These are phyloP conservation scores for Carapus acus DNA, from an alignment of 2,797 vertebrate species.

Conservation along the genomic window DNA sequence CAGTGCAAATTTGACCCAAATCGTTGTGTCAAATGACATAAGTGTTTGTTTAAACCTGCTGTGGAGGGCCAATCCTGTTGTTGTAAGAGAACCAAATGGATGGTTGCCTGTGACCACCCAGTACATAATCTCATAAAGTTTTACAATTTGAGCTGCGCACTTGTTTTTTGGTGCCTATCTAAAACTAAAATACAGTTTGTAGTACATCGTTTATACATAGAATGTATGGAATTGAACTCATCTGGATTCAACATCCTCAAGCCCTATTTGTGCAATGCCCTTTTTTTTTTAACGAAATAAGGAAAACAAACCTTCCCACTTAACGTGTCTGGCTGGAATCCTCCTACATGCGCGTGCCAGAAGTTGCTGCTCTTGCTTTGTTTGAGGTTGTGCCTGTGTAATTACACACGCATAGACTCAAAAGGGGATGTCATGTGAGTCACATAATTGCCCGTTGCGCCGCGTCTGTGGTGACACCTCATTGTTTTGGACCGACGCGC, in stretches of 20 bases:
- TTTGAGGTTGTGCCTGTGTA: slow-evolving; percentile 39
- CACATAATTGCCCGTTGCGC: slow-evolving; percentile 34
- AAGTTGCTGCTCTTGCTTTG: slow-evolving; percentile 37
- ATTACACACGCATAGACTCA: slow-evolving; percentile 48
- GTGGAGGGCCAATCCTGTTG: not conserved
- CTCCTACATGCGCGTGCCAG: not conserved
- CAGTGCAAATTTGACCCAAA: slow-evolving; percentile 7
- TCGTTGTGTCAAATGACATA: slow-evolving; percentile 13
- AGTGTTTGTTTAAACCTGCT: slow-evolving; percentile 24
- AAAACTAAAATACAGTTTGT: no score
- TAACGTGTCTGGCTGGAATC: slow-evolving; percentile 19
- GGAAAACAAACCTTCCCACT: slow-evolving; percentile 6
- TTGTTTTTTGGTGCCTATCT: not conserved
- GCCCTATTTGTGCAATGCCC: no score
- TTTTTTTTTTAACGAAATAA: slow-evolving; percentile 10
- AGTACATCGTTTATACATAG: no score
- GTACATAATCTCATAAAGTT: not conserved
- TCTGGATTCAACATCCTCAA: no score
- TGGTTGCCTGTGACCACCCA: not conserved
- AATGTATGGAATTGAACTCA: no score
- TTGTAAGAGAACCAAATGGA: not conserved
- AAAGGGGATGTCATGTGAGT: slow-evolving; percentile 29
- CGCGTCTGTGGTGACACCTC: slow-evolving; percentile 18
- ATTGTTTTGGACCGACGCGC: slow-evolving; percentile 6
- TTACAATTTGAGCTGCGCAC: not conserved